Evolutionary conservation across 2,888 invertebrate genomes (phyloP), one percentile per base, ranked within the genome.

Genomic region (Rhagophthalmus giganteus): DNA sequence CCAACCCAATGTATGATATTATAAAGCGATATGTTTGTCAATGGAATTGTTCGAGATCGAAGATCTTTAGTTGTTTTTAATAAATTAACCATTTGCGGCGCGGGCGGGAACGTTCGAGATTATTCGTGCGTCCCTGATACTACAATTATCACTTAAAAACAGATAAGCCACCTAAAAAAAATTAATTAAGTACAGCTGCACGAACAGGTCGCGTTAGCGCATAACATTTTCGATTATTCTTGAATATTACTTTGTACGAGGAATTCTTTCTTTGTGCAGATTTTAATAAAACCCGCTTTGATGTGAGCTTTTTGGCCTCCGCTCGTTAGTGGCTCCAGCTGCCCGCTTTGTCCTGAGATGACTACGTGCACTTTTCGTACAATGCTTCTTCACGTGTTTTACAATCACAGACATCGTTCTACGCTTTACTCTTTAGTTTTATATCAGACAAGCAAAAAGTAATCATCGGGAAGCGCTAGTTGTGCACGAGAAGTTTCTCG

Each of bases 251-350:
- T 54, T 50, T 54, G 37, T 46, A 33, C 39, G 11, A 27, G 42
- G 64, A 65, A 68, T 66, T 66, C 66, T 59, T 64, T 65, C 69
- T 69, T 69, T 69, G 69, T 66, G 57, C 34, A 53, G 59, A 56
- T 68, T 69, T 68, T 69, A 68, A 68, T 68, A 68, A 68, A 69
- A 70, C 64, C 59, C 50, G 64, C 70, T 71, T 71, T 71, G 70
- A 71, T 68, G 70, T 70, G 57, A 59, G 64, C 65, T 67, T 67
- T 68, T 65, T 58, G 66, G 57, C 59, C 60, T 54, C 54, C 60
- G 67, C 67, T 71, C 70, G 70, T 70, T 70, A 70, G 71, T 68
- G 66, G 69, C 68, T 68, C 64, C 67, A 65, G 68, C 65, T 67
- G 66, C 45, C 65, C 65, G 65, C 68, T 68, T 70, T 71, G 65